phyloP scores from a whole-genome alignment of 2,797 vertebrate species.

The Pseudochirops cupreus region DNA sequence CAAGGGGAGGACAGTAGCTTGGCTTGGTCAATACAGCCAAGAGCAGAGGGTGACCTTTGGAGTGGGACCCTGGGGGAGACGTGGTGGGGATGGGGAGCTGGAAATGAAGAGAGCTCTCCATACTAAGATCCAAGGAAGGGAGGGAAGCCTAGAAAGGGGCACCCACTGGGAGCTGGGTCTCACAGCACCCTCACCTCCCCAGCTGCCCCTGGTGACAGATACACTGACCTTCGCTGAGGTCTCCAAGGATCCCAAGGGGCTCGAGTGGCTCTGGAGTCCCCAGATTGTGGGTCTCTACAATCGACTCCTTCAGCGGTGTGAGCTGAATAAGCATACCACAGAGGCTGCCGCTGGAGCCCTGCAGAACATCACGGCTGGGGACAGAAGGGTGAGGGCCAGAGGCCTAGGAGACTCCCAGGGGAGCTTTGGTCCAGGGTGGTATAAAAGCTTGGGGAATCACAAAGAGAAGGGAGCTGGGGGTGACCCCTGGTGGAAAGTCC shows the following conservation, averaged over 20 bases:
- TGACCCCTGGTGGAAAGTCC: not conserved
- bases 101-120: no score
- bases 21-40: not conserved
- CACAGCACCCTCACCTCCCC: not conserved
- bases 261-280: conserved; percentile 96
- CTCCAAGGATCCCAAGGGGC: conserved; percentile 88
- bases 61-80: no score
- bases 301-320: conserved; percentile 88
- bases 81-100: no score
- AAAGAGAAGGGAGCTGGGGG: not conserved
- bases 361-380: conserved; percentile 97
- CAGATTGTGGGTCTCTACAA: conserved; percentile 91
- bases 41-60: not conserved
- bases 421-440: no score
- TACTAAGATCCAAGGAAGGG: not conserved
- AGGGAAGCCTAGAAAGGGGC: not conserved
- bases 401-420: no score
- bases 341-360: conserved; percentile 95
- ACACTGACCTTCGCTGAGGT: conserved; percentile 91
- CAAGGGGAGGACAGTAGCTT: fast-evolving
- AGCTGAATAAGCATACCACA: conserved; percentile 91
- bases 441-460: not conserved
- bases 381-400: conserved; percentile 88
- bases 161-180: no score
- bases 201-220: conserved; percentile 87